Evolutionary conservation across 1,140 invertebrate species (phyloP).

Genomic region (Cotesia vestalis): DNA sequence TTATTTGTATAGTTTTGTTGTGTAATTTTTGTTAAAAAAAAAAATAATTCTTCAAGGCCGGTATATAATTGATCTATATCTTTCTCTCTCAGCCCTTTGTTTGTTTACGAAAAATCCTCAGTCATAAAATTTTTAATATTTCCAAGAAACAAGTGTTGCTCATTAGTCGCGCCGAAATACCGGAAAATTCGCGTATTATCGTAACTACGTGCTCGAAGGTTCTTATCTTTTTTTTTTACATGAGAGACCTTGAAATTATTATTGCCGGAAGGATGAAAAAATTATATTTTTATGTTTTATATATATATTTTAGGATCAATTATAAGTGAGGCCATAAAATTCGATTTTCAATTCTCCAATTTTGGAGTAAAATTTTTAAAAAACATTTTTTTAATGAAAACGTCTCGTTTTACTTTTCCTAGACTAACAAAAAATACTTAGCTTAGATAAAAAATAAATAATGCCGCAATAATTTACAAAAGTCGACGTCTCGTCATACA

Average conservation of each 20-base stretch:
- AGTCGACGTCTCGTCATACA: constrained; percentile 6
- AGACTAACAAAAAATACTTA: too few relatives aligned
- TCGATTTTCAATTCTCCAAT: too few relatives aligned
- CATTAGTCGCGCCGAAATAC: constrained; percentile 22
- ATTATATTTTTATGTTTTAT: neutral
- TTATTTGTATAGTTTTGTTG: too few relatives aligned
- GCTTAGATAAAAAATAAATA: neutral
- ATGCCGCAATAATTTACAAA: constrained; percentile 22
- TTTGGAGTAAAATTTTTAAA: too few relatives aligned
- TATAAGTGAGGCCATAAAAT: too few relatives aligned
- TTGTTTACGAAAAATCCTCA: neutral
- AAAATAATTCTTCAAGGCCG: too few relatives aligned
- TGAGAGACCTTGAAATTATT: constrained; percentile 20
- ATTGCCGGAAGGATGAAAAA: constrained; percentile 14
- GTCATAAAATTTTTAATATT: too few relatives aligned
- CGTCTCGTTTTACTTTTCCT: too few relatives aligned
- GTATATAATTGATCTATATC: neutral
- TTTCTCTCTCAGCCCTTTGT: neutral
- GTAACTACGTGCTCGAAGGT: constrained; percentile 25
- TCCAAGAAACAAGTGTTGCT: neutral
- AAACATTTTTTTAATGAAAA: too few relatives aligned
- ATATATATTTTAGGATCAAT: too few relatives aligned
- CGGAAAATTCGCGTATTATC: constrained; percentile 32
- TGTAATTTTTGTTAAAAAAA: too few relatives aligned
- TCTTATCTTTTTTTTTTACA: neutral